These are phyloP conservation scores for Sigmodon hispidus DNA, from an alignment of 2,113 vertebrate genomes.

Conservation along the genomic window DNA sequence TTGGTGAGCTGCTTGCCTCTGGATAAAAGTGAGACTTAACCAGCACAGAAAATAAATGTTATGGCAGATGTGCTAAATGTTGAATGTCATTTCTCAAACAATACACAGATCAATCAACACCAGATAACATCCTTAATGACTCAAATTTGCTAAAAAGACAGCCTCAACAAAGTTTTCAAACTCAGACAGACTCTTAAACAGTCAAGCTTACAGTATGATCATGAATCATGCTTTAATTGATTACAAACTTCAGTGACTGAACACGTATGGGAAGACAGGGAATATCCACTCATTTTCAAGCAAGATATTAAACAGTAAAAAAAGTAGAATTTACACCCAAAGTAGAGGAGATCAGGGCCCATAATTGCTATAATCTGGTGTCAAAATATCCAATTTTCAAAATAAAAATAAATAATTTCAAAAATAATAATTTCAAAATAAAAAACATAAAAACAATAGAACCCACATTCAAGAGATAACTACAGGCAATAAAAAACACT, in stretches of 20 bases:
- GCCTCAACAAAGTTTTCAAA: not conserved
- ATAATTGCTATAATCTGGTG: not conserved
- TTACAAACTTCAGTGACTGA: not conserved
- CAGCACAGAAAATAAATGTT: constrained; percentile 14
- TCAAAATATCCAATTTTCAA: not conserved
- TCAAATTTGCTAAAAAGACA: constrained; percentile 32
- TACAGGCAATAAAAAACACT: not conserved
- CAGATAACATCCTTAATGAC: not conserved
- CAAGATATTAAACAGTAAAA: not conserved
- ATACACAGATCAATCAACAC: not conserved
- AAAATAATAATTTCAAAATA: no score
- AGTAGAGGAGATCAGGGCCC: not conserved
- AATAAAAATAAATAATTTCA: no score
- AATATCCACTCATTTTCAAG: not conserved
- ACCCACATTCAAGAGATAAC: constrained; percentile 13
- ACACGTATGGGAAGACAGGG: not conserved
- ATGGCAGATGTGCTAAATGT: constrained; percentile 15
- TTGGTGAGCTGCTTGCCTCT: not conserved
- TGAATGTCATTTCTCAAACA: constrained; percentile 35
- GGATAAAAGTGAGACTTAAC: not conserved
- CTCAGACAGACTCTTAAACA: not conserved
- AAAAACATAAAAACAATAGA: not conserved
- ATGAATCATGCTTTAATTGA: constrained; percentile 16
- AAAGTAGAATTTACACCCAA: not conserved
- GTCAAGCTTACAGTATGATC: constrained; percentile 6